A percentile compares a stretch with the other conserved stretches of the same genome.
phyloP scores from a whole-genome alignment of 2,888 invertebrate genomes.

The Dioctria rufipes region DNA sequence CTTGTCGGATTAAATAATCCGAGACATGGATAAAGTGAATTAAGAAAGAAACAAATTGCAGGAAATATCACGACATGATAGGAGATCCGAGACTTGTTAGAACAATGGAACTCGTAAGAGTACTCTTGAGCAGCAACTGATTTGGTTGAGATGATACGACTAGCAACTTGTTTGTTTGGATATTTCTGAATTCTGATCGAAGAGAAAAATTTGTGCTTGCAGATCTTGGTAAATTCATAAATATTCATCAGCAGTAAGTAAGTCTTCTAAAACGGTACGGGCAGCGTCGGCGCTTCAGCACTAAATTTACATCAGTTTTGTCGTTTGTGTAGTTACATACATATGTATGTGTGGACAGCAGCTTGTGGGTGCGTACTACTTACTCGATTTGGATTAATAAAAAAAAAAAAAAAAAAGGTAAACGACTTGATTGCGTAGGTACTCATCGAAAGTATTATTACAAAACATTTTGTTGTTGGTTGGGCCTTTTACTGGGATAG shows the following conservation, averaged over 20 bases:
- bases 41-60: conserved; percentile 28
- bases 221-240: conserved; percentile 6
- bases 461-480: conserved; percentile 13
- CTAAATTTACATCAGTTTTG: too few relatives aligned
- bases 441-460: background rate
- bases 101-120: conserved; percentile 8
- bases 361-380: conserved; percentile 13
- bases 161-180: background rate
- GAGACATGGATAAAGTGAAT: conserved; percentile 19
- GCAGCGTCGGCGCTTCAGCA: too few relatives aligned
- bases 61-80: conserved; percentile 31
- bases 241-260: background rate
- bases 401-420: too few relatives aligned
- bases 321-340: too few relatives aligned
- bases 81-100: background rate
- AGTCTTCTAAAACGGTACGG: conserved; percentile 28
- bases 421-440: too few relatives aligned
- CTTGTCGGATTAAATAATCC: conserved; percentile 35
- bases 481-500: background rate
- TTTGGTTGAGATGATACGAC: conserved; percentile 11
- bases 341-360: conserved; percentile 18
- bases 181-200: conserved; percentile 4
- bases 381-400: background rate
- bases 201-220: conserved; percentile 14
- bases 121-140: conserved; percentile 13